Conservation (phyloP, 2,797 vertebrate species). For the Mormyrops attenuatus region DNA sequence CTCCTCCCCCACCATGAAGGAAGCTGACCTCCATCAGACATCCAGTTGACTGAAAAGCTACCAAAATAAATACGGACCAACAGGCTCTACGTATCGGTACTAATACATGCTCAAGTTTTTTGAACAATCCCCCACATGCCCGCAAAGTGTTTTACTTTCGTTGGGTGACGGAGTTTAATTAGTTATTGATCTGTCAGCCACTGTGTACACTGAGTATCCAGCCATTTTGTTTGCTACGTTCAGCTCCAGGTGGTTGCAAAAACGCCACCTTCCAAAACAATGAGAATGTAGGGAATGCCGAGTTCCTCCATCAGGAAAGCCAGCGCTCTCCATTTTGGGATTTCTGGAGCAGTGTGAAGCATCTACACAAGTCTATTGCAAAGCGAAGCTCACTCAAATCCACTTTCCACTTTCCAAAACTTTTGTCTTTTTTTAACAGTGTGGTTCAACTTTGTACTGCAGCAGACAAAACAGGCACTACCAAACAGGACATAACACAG, state of each 20-base stretch:
- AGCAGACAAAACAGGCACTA: neutral
- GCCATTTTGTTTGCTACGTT: neutral
- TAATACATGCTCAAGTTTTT: neutral
- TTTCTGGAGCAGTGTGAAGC: neutral
- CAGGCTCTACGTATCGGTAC: neutral
- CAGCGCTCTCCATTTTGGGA: neutral
- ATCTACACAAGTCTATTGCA: neutral
- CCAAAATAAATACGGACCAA: neutral
- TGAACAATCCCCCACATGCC: neutral
- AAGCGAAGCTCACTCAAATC: neutral
- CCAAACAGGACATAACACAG: neutral
- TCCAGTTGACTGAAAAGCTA: neutral
- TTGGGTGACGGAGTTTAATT: neutral
- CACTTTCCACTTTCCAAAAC: neutral
- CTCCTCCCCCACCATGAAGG: neutral
- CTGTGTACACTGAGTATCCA: neutral
- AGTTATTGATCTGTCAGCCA: neutral
- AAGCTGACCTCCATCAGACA: neutral
- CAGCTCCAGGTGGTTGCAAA: neutral
- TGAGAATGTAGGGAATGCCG: neutral
- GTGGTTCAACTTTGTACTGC: neutral
- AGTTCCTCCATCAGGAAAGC: neutral
- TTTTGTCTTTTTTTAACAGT: neutral
- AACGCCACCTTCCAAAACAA: neutral
- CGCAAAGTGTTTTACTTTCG: neutral